Percentiles rank a stretch among this genome's conserved stretches.
Conservation (phyloP, 2,113 vertebrate genomes). For the Elgaria multicarinata region DNA sequence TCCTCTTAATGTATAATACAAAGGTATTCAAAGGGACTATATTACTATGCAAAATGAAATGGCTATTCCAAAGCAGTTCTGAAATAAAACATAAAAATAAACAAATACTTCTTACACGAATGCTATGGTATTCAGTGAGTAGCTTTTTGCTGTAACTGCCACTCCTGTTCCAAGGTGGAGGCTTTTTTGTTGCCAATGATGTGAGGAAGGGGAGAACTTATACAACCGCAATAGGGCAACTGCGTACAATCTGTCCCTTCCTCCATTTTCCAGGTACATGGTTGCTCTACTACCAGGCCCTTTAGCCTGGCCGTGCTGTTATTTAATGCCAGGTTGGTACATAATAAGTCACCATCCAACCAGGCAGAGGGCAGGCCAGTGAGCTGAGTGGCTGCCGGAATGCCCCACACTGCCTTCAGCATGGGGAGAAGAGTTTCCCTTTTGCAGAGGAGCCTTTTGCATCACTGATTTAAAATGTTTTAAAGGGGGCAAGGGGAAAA, state of each 20-base stretch:
- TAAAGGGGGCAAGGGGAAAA: too few relatives aligned
- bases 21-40: constrained; percentile 28
- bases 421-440: too few relatives aligned
- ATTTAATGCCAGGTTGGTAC: too few relatives aligned
- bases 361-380: too few relatives aligned
- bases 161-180: background rate
- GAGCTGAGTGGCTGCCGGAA: too few relatives aligned
- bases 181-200: background rate
- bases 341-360: too few relatives aligned
- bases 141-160: background rate
- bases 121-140: constrained; percentile 17
- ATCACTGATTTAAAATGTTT: too few relatives aligned
- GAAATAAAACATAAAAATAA: background rate
- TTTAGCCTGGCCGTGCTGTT: too few relatives aligned
- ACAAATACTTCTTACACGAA: background rate
- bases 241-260: background rate
- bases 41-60: background rate
- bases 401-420: too few relatives aligned
- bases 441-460: too few relatives aligned
- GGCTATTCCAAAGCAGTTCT: constrained; percentile 43
- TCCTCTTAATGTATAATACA: background rate
- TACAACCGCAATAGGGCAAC: background rate
- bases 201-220: background rate
- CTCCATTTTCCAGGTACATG: too few relatives aligned
- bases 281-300: too few relatives aligned